Evolutionary conservation across 2,888 invertebrate genomes (phyloP), one percentile per base, ranked within the genome.

Genomic region (Eutolmus rufibarbis): DNA sequence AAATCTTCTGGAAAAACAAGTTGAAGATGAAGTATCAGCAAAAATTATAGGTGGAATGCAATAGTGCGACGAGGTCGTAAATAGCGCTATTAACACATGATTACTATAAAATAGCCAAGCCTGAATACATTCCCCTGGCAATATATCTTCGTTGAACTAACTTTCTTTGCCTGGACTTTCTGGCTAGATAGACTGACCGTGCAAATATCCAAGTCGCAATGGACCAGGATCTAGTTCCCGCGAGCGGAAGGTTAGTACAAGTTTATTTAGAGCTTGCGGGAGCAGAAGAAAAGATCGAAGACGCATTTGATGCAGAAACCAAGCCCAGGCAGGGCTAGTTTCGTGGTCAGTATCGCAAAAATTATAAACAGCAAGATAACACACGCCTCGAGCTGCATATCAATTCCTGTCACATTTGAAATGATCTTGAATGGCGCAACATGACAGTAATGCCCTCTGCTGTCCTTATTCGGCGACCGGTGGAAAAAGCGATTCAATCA

Each of bases 391-490:
- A 57, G n/a, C 57, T 51, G 78, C 31, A 86, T 86, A 86, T 86
- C 86, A 78, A 86, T 86, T 40, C 56, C 51, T 37, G 31, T 56
- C 77, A 57, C 56, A 78, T 86, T 86, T 86, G 51, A 77, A 51
- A 77, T 78, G 28, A 40, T 78, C 78, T 78, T 86, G 23, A 57
- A 56, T 77, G 57, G 86, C 57, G 78, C 56, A 86, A 86, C 86
- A 86, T 86, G 86, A 86, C 86, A 86, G 57, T 78, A 86, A 86
- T 86, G 37, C 57, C 78, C 79, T 74, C 46, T 57, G 8, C 16
- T 77, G 19, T 56, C 74, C 86, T 76, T 86, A 74, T 84, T 66
- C 23, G 74, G 84, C 40, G 2, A 43, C 8, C 66, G 66, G 14
- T 84, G 40, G 74, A 84, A 84, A 66, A 37, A 84, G 46, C 51